Percentiles rank a stretch among this genome's conserved stretches.
Evolutionary conservation across 2,888 invertebrate species (phyloP).

Genomic region (Podotricha telesiphe): DNA sequence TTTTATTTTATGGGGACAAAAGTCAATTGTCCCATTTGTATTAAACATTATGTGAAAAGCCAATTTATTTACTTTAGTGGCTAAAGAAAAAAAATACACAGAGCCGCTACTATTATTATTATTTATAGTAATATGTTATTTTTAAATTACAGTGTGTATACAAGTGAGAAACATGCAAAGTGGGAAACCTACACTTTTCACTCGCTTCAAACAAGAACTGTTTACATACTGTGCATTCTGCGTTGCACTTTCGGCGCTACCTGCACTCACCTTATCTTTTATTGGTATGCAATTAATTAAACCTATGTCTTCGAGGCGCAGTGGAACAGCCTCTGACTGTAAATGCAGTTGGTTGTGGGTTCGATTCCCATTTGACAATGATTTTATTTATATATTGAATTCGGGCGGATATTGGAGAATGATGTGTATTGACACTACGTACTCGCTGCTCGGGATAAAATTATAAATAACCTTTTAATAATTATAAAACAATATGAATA

Average conservation of each 20-base stretch:
- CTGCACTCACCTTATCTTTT: slow-evolving; percentile 71
- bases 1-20: too few relatives aligned
- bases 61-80: too few relatives aligned
- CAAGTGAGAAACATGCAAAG: slow-evolving; percentile 50
- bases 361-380: too few relatives aligned
- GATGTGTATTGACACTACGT: too few relatives aligned
- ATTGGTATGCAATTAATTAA: slow-evolving; percentile 58
- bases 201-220: slow-evolving; percentile 63
- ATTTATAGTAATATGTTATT: not conserved
- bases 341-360: too few relatives aligned
- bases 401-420: too few relatives aligned
- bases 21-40: too few relatives aligned
- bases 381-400: too few relatives aligned
- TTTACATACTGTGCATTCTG: slow-evolving; percentile 76
- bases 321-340: too few relatives aligned
- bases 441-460: too few relatives aligned
- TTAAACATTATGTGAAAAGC: too few relatives aligned
- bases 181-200: slow-evolving; percentile 54
- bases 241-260: slow-evolving; percentile 68
- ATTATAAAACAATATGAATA: not conserved
- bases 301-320: not conserved
- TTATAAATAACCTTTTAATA: not conserved
- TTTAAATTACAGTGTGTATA: slow-evolving; percentile 5
- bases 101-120: not conserved
- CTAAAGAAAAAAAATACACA: not conserved